Conservation (phyloP, 2,797 vertebrate species). For the Myotis findleyi region DNA sequence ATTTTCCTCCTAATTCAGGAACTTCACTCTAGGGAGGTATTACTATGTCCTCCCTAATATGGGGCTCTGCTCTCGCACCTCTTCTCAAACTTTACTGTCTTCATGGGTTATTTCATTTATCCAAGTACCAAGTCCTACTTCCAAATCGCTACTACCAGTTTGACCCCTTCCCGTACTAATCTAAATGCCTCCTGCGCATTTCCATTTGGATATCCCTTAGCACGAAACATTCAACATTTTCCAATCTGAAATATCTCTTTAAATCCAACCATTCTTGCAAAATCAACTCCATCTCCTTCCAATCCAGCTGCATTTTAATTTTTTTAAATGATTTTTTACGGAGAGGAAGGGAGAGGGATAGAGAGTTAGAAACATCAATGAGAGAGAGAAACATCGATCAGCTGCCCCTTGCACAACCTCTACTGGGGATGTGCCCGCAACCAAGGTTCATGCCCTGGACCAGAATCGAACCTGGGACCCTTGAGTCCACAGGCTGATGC, state of each 20-base stretch:
- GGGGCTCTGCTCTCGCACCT: not conserved
- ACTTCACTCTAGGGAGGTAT: not conserved
- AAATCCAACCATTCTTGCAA: constrained; percentile 17
- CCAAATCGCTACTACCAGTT: constrained; percentile 24
- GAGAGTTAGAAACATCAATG: too few relatives aligned
- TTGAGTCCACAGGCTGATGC: too few relatives aligned
- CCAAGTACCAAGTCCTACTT: not conserved
- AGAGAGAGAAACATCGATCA: too few relatives aligned
- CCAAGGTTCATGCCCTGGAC: too few relatives aligned
- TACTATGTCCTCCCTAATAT: not conserved
- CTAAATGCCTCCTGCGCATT: not conserved
- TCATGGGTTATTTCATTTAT: not conserved
- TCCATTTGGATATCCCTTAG: not conserved
- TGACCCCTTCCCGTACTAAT: constrained; percentile 16
- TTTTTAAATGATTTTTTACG: too few relatives aligned
- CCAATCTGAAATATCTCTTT: constrained; percentile 43
- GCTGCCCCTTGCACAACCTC: too few relatives aligned
- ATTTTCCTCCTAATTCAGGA: not conserved
- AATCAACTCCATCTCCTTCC: not conserved
- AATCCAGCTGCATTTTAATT: not conserved
- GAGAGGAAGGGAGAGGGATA: too few relatives aligned
- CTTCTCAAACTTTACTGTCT: constrained; percentile 25
- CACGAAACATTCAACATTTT: constrained; percentile 25
- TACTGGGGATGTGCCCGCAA: too few relatives aligned
- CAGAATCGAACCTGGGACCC: too few relatives aligned